A percentile compares a stretch with the other conserved stretches of the same genome.
These are phyloP conservation scores for Myotis vivesi DNA, from an alignment of 2,797 vertebrate genomes.

Conservation along the genomic window DNA sequence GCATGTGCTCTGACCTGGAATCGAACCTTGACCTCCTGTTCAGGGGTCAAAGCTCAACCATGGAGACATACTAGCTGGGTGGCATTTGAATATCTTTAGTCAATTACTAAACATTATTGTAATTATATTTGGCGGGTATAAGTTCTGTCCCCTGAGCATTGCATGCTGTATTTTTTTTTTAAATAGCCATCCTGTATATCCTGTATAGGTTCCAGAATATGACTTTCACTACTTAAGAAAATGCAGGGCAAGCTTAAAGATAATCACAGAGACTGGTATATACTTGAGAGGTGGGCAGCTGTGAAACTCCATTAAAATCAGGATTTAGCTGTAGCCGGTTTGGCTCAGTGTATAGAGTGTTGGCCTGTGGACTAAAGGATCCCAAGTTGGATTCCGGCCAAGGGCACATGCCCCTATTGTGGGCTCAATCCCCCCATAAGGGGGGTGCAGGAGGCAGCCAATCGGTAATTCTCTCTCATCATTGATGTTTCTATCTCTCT, in stretches of 20 bases:
- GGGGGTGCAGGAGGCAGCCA: too few species aligned
- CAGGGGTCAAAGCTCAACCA: too few species aligned
- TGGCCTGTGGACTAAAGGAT: too few species aligned
- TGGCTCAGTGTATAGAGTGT: too few species aligned
- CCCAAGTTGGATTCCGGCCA: too few species aligned
- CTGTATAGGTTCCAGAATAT: background rate
- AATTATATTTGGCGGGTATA: background rate
- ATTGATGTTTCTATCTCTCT: too few species aligned
- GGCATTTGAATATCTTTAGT: background rate
- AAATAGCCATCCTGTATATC: background rate
- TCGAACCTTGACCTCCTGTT: too few species aligned
- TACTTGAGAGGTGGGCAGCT: background rate
- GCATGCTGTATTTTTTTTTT: background rate
- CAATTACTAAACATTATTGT: background rate
- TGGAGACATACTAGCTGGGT: too few species aligned
- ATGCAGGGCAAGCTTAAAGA: background rate
- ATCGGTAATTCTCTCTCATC: too few species aligned
- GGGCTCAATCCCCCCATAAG: too few species aligned
- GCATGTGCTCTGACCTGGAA: too few species aligned
- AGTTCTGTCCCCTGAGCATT: background rate
- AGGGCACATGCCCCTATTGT: too few species aligned
- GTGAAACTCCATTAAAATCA: slow-evolving; percentile 37
- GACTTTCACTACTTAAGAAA: background rate
- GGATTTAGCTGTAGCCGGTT: background rate
- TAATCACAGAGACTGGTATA: background rate